A percentile compares a stretch with the other conserved stretches of the same genome.
Evolutionary conservation across 2,797 vertebrate genomes (phyloP).

Genomic region (Lutjanus argentimaculatus): DNA sequence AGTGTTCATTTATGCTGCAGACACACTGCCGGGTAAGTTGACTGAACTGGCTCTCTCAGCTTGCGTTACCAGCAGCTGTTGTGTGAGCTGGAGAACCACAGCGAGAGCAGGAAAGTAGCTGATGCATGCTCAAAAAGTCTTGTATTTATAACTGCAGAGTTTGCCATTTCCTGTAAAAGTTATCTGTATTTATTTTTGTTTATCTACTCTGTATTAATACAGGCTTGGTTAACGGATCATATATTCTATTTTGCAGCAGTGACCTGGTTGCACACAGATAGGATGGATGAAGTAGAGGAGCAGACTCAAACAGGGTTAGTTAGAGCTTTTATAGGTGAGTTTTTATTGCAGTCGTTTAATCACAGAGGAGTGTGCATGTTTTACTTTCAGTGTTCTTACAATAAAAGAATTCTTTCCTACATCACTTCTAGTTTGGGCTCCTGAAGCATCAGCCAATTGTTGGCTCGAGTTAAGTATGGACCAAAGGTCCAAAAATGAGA

Average conservation of each 20-base stretch:
- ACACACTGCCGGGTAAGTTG: slow-evolving; percentile 19
- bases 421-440: slow-evolving; percentile 11
- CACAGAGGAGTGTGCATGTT: slow-evolving; percentile 1
- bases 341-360: slow-evolving; percentile 1
- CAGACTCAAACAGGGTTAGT: not conserved
- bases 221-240: slow-evolving; percentile 2
- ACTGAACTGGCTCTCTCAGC: slow-evolving; percentile 43
- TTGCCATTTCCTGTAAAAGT: slow-evolving; percentile 11
- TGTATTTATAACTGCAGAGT: slow-evolving; percentile 24
- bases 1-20: slow-evolving; percentile 57
- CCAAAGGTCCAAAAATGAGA: slow-evolving; percentile 44
- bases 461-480: slow-evolving; percentile 49
- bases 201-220: slow-evolving; percentile 2
- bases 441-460: slow-evolving; percentile 15
- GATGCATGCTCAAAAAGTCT: slow-evolving; percentile 31
- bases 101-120: slow-evolving; percentile 38
- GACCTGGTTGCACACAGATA: not conserved
- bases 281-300: not conserved
- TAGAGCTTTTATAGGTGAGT: not conserved
- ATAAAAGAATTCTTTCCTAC: slow-evolving; percentile 15
- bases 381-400: slow-evolving; percentile 25
- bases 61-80: slow-evolving; percentile 51
- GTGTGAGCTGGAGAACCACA: slow-evolving; percentile 30
- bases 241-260: not conserved
- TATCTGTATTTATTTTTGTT: slow-evolving; percentile 24